These are phyloP conservation scores for Hozukius guyotensis DNA, from an alignment of 2,797 vertebrate species.

Conservation along the genomic window DNA sequence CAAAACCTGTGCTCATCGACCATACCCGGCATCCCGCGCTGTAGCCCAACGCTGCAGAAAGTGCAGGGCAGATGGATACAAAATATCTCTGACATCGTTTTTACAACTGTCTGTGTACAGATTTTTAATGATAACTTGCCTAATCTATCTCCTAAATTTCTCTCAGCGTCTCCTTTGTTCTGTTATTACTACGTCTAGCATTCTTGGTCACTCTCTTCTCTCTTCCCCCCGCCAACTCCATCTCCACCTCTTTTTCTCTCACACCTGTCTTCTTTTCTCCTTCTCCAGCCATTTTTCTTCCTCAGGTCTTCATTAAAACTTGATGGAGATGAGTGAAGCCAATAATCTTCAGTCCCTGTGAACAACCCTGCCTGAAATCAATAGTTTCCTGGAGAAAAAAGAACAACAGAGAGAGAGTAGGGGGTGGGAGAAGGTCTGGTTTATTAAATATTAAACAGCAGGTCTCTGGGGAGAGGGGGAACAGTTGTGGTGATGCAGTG, in stretches of 20 bases:
- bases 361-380: slow-evolving; percentile 79
- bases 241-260: background rate
- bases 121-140: background rate
- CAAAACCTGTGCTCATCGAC: background rate
- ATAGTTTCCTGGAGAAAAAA: slow-evolving; percentile 70
- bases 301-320: slow-evolving; percentile 81
- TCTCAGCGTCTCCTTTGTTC: background rate
- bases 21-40: background rate
- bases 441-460: slow-evolving; percentile 83
- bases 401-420: slow-evolving; percentile 33
- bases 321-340: slow-evolving; percentile 82
- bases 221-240: background rate
- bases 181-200: background rate
- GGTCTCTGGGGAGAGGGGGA: slow-evolving; percentile 61
- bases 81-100: background rate
- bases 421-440: slow-evolving; percentile 49
- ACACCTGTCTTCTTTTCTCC: background rate
- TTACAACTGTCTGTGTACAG: background rate
- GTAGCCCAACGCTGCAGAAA: background rate
- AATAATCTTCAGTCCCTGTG: slow-evolving; percentile 74
- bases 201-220: background rate
- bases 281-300: slow-evolving; percentile 25
- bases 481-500: slow-evolving; percentile 69
- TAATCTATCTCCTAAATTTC: background rate
- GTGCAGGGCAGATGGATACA: background rate